These are phyloP conservation scores for Syrrhaptes paradoxus DNA, from an alignment of 2,113 vertebrate genomes.

Conservation along the genomic window DNA sequence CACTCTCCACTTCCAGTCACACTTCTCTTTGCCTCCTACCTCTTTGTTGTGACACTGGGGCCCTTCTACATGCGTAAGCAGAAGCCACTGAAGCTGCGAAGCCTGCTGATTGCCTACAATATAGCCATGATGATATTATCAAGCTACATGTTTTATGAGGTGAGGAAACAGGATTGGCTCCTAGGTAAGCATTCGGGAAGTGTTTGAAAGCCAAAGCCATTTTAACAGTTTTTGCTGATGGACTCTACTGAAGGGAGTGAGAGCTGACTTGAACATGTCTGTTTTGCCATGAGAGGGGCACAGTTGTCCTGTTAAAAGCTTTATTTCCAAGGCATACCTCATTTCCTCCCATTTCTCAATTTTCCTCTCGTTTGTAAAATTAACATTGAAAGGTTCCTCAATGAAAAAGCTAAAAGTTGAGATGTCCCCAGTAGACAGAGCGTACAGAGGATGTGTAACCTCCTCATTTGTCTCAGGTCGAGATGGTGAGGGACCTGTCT, in stretches of 20 bases:
- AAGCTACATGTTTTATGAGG: constrained; percentile 78
- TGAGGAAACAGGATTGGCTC: not conserved
- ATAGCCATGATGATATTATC: constrained; percentile 74
- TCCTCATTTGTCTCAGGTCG: rapidly evolving
- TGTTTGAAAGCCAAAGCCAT: not conserved
- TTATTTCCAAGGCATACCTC: not conserved
- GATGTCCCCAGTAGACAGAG: not conserved
- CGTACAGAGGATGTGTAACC: rapidly evolving
- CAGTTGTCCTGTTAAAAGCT: not conserved
- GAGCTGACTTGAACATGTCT: not conserved
- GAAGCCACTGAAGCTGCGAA: constrained; percentile 62
- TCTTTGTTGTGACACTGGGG: constrained; percentile 66
- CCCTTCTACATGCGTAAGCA: constrained; percentile 52
- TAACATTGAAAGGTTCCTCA: not conserved
- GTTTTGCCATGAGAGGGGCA: not conserved
- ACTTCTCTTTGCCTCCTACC: constrained; percentile 66
- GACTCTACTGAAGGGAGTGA: not conserved
- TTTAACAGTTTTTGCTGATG: not conserved
- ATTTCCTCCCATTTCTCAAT: not conserved
- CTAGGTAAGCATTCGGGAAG: not conserved
- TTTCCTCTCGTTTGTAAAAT: not conserved
- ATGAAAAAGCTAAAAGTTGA: not conserved
- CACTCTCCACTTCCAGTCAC: constrained; percentile 67
- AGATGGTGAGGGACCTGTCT: not conserved
- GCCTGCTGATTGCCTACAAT: constrained; percentile 69